These are phyloP conservation scores for Malacosoma neustria DNA, from an alignment of 2,888 invertebrate genomes.

Conservation along the genomic window DNA sequence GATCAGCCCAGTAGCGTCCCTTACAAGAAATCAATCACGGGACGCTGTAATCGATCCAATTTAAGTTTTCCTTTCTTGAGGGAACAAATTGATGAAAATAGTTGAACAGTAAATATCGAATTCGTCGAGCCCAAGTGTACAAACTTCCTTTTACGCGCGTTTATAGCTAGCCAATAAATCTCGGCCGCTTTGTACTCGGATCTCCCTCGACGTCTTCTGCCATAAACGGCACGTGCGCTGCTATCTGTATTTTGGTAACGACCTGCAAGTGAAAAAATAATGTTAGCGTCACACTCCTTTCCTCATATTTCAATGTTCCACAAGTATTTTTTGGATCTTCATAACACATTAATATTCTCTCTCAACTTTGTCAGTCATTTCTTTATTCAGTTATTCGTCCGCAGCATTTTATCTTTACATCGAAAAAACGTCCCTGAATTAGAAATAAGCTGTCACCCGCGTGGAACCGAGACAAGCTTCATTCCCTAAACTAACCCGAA, in stretches of 20 bases:
- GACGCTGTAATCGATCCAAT: constrained; percentile 55
- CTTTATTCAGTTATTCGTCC: constrained; percentile 57
- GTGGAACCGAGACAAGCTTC: constrained; percentile 44
- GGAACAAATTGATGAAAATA: constrained; percentile 59
- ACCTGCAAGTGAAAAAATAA: constrained; percentile 49
- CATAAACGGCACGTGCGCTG: constrained; percentile 57
- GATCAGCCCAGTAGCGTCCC: constrained; percentile 25
- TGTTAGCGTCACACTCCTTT: constrained; percentile 37
- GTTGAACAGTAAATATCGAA: constrained; percentile 53
- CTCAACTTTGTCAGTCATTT: constrained; percentile 37
- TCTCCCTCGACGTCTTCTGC: constrained; percentile 51
- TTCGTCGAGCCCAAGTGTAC: constrained; percentile 41
- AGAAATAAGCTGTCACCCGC: constrained; percentile 53
- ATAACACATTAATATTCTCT: constrained; percentile 26
- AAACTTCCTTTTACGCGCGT: constrained; percentile 52
- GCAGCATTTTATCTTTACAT: constrained; percentile 42
- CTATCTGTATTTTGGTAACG: constrained; percentile 53
- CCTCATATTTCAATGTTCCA: constrained; percentile 23
- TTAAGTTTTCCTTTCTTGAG: constrained; percentile 59
- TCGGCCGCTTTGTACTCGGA: constrained; percentile 43
- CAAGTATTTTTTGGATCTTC: constrained; percentile 31
- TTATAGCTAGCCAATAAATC: constrained; percentile 57
- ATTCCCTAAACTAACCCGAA: constrained; percentile 54
- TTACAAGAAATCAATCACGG: constrained; percentile 56
- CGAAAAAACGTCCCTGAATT: constrained; percentile 52